Base-by-base conservation (phyloP, 2,888 invertebrate species). In the Lydus trimaculatus region DNA sequence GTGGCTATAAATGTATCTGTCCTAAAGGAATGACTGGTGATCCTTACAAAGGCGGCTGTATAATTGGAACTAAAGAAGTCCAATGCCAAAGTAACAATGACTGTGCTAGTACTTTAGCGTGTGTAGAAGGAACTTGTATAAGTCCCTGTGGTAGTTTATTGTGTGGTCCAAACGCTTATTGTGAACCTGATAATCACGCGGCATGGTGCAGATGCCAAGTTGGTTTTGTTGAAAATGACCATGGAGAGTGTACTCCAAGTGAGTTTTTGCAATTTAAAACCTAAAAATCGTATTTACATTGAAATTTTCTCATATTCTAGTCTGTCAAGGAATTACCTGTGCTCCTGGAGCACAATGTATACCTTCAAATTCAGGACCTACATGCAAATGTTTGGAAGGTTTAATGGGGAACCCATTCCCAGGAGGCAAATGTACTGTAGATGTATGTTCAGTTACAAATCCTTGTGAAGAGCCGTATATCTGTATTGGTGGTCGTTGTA, bases 381-480 rank as follows among this genome's bases (percentile, higher is more conserved):
- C 95, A 6, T 97, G 96, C 82, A 92, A 94, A 81, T 97, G 96
- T 80, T 90, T 92, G 2, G 94, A 95, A 82, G 95, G 95, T 60
- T 93, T 92, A 83, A 89, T 91, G 66, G 96, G 96, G 23, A 96
- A 97, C 86, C 96, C 97, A 8, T 97, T 96, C 87, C 94, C 96
- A 0, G 97, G 97, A 31, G 97, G 96, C 48, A 89, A 89, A 65
- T 97, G 97, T 81, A 88, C 88, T 65, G 91, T 93, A 63, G 96
- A 96, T 84, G 88, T 94, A 64, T 96, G 96, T 83, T 94, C 94
- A 0, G 87, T 91, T 3, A 89, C 90, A 0, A 87, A 91, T 63
- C 93, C 94, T 0, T 96, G 96, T 77, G 90, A 90, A 33, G 90
- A 91, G 61, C 93, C 94, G 0, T 90, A 93, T 77, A 90, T 94